Conservation (phyloP, 2,797 vertebrate genomes). For the Scolopax rusticola region DNA sequence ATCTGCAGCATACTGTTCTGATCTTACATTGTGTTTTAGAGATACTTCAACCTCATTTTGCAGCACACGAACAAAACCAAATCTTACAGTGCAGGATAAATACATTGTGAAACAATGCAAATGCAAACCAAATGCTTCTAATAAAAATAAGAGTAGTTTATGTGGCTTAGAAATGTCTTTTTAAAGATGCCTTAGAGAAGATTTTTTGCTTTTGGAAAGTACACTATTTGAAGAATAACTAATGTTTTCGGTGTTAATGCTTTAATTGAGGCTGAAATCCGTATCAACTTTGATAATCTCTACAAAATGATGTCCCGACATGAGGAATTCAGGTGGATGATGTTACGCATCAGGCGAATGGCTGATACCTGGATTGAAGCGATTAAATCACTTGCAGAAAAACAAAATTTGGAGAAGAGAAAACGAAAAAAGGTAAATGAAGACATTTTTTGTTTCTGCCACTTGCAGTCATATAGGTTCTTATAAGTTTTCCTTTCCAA, state of each 20-base stretch:
- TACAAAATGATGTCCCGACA: constrained; percentile 94
- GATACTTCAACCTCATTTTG: neutral
- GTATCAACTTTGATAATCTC: constrained; percentile 91
- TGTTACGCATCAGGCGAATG: constrained; percentile 95
- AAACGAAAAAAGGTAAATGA: constrained; percentile 91
- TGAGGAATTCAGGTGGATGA: constrained; percentile 99
- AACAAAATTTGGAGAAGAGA: constrained; percentile 90
- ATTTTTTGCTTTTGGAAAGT: neutral
- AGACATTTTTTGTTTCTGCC: neutral
- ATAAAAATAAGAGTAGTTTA: neutral
- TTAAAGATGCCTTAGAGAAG: neutral
- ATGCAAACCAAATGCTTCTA: neutral
- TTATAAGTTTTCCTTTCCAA: neutral
- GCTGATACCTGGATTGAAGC: constrained; percentile 94
- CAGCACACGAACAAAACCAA: neutral
- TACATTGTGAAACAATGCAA: neutral
- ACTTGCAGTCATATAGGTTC: neutral
- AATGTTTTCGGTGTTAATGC: neutral
- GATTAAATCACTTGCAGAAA: constrained; percentile 90
- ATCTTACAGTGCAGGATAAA: neutral
- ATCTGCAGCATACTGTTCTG: neutral
- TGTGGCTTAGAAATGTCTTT: neutral
- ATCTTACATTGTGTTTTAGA: neutral
- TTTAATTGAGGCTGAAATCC: constrained; percentile 85
- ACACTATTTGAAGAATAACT: neutral